phyloP scores from a whole-genome alignment of 92 coral and sea anemone genomes.

The Actinernus sp. region DNA sequence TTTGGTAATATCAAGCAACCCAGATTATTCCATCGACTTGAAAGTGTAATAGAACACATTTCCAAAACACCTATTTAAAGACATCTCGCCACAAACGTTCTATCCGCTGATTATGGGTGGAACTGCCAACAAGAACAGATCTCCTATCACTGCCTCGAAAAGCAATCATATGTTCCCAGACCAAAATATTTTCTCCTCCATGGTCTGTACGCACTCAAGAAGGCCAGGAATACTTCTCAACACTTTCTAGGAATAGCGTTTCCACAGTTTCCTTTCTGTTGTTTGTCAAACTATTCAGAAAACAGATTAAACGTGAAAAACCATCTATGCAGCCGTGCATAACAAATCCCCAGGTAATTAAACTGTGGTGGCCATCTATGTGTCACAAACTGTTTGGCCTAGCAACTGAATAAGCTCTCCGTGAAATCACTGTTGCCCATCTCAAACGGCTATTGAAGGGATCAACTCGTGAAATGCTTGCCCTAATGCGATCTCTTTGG shows the following conservation, averaged over 20 bases:
- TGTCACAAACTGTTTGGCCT: constrained; percentile 75
- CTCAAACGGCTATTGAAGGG: constrained; percentile 56
- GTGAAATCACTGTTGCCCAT: too few relatives aligned
- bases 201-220: too few relatives aligned
- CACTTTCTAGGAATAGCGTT: constrained; percentile 39
- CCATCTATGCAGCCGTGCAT: too few relatives aligned
- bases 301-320: too few relatives aligned
- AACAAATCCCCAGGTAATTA: too few relatives aligned
- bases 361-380: constrained; percentile 73
- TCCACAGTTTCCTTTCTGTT: too few relatives aligned
- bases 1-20: constrained; percentile 51
- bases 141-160: constrained; percentile 50
- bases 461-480: constrained; percentile 58
- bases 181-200: constrained; percentile 66
- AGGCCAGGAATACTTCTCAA: too few relatives aligned
- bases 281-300: too few relatives aligned
- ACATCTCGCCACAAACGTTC: constrained; percentile 83
- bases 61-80: constrained; percentile 59
- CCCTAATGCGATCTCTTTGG: constrained; percentile 63
- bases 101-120: constrained; percentile 71
- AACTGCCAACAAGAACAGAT: constrained; percentile 39
- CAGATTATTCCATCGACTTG: constrained; percentile 50
- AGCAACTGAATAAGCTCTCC: too few relatives aligned
- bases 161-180: constrained; percentile 57
- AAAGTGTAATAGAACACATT: constrained; percentile 66